Evolutionary conservation across 2,113 vertebrate species (phyloP).

Genomic region (Prionailurus bengalensis): DNA sequence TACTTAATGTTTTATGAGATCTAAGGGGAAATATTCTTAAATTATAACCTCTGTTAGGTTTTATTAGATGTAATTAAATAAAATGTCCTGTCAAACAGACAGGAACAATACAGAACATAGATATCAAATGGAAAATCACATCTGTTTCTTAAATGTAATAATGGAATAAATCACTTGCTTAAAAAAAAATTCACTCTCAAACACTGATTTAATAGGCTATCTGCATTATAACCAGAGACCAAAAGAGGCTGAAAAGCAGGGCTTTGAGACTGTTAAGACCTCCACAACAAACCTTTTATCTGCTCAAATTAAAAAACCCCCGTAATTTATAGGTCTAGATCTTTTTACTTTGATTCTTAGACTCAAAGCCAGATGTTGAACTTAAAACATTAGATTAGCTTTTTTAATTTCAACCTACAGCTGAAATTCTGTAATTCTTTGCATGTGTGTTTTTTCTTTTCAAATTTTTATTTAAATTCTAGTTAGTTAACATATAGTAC

Average conservation of each 20-base stretch:
- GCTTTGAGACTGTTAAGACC: background rate
- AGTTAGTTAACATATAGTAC: no score
- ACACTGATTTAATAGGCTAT: slow-evolving; percentile 49
- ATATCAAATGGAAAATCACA: slow-evolving; percentile 54
- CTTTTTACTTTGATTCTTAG: slow-evolving; percentile 5
- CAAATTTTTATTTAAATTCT: no score
- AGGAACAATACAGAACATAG: background rate
- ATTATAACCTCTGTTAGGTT: slow-evolving; percentile 53
- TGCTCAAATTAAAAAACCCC: background rate
- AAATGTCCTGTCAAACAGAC: slow-evolving; percentile 64
- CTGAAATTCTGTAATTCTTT: no score
- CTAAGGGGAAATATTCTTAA: slow-evolving; percentile 53
- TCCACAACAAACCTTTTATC: background rate
- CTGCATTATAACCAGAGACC: background rate
- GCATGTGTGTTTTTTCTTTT: no score
- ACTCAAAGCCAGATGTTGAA: slow-evolving; percentile 48
- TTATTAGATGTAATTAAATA: slow-evolving; percentile 71
- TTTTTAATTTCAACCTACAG: no score
- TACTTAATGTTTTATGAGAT: slow-evolving; percentile 62
- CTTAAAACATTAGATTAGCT: slow-evolving; percentile 3
- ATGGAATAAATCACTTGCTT: slow-evolving; percentile 51
- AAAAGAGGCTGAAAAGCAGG: slow-evolving; percentile 37
- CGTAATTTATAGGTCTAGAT: background rate
- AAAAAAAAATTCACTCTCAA: slow-evolving; percentile 17
- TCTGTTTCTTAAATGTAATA: slow-evolving; percentile 43